Evolutionary conservation across 64 coral and sea anemone species (phyloP), one percentile per base, ranked within the genome.

Genomic region (Trachythela sp.): DNA sequence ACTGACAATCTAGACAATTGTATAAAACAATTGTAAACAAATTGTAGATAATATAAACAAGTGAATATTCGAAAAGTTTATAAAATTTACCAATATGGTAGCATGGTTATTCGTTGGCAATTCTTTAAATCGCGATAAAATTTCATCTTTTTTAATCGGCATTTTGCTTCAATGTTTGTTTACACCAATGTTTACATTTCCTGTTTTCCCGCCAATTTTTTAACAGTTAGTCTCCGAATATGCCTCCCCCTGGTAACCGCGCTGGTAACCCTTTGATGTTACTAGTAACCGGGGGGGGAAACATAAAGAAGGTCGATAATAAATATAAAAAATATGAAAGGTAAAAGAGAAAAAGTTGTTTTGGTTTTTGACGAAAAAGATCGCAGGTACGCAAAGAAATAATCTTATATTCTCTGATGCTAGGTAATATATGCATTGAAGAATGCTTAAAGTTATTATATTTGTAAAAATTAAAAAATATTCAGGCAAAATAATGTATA

Each of bases 41-140:
- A 68, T 68, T 6, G 7, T 22, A 31, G 75, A 37, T 13, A 80
- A 35, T 36, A 37, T 17, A 34, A 17, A 5, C 9, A 36, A 37
- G 35, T 80, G 34, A 37, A 80, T 2, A 80, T 14, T 15, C 31
- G 9, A 13, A 10, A 14, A 80, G 34, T 45, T 45, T 45, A 45
- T 9, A 36, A 14, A 37, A 35, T 30, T 80, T 80, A 97, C 95
- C 91, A 97, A 91, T 41, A 90, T 27, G 68, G 95, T 97, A 8
- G 88, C 92, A 88, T 90, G 92, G 64, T 92, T 86, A 40, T 60
- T 86, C 22, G 89, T 54, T 40, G 95, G 95, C 29, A 88, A 88
- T 90, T 97, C 92, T 70, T 92, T 39, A 48, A 97, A 97, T 88
- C 95, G 77, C 20, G 88, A 89, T 72, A 97, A 86, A 85, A 90